Conservation (phyloP, 2,888 invertebrate genomes). For the Drosophila infuscata region DNA sequence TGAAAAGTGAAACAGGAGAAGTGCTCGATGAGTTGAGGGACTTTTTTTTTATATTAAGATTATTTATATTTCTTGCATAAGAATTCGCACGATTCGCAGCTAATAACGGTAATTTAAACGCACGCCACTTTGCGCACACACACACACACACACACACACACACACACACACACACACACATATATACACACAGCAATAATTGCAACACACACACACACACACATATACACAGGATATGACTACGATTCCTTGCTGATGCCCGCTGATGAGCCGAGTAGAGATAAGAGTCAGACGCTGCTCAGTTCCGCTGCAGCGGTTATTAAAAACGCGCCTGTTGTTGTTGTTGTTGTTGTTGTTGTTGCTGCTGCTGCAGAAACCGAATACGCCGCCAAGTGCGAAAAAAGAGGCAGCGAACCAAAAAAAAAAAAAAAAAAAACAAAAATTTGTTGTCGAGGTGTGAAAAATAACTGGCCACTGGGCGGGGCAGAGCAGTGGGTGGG, state of each 20-base stretch:
- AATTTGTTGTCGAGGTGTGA: slow-evolving; percentile 82
- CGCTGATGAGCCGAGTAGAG: slow-evolving; percentile 75
- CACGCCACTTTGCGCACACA: slow-evolving; percentile 68
- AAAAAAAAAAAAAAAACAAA: slow-evolving; percentile 8
- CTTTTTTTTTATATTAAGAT: not conserved
- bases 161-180: slow-evolving; percentile 7
- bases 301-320: slow-evolving; percentile 61
- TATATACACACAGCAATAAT: slow-evolving; percentile 65
- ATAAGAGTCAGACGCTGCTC: slow-evolving; percentile 58
- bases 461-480: slow-evolving; percentile 83
- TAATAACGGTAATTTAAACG: slow-evolving; percentile 84
- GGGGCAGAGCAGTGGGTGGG: slow-evolving; percentile 16
- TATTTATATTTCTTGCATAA: not conserved
- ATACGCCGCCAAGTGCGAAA: slow-evolving; percentile 82
- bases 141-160: slow-evolving; percentile 8
- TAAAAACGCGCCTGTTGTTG: slow-evolving; percentile 62
- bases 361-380: slow-evolving; percentile 66
- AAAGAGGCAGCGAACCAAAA: slow-evolving; percentile 19
- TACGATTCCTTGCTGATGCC: slow-evolving; percentile 9
- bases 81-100: slow-evolving; percentile 81
- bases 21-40: not conserved
- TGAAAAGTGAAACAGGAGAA: slow-evolving; percentile 42
- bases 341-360: slow-evolving; percentile 29
- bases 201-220: slow-evolving; percentile 44
- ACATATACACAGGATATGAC: slow-evolving; percentile 59